Conservation (phyloP, 2,797 vertebrate genomes). For the Dermochelys coriacea region DNA sequence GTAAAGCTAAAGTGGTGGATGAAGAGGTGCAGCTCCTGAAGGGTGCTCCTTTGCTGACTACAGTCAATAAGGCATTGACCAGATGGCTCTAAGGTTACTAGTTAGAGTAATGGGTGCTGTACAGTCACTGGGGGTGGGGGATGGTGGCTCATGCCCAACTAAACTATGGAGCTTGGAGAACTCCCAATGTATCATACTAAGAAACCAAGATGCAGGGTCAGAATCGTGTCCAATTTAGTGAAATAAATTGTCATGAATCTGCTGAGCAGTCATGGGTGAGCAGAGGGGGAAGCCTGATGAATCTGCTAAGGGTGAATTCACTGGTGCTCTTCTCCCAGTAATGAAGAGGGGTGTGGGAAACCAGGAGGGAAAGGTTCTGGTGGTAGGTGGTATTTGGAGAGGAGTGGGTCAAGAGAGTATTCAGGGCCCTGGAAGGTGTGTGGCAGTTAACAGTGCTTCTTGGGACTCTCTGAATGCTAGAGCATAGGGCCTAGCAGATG, state of each 20-base stretch:
- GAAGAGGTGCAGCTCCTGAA: not conserved
- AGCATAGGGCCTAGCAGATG: not conserved
- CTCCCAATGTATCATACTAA: not conserved
- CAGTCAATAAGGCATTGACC: not conserved
- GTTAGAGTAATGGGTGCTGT: not conserved
- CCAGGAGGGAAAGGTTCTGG: not conserved
- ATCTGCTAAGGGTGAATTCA: not conserved
- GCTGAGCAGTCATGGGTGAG: not conserved
- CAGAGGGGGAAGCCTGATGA: not conserved
- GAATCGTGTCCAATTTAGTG: not conserved
- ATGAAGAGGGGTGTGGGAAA: not conserved
- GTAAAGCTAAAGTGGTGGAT: not conserved
- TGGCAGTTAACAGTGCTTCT: not conserved
- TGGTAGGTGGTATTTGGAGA: not conserved
- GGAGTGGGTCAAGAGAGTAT: not conserved
- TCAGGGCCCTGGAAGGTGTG: too few species aligned
- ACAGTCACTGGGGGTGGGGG: not conserved
- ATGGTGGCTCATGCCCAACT: rapidly evolving
- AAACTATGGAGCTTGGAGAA: not conserved
- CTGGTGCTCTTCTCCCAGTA: not conserved
- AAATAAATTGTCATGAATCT: not conserved
- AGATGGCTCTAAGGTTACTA: not conserved
- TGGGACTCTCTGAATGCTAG: not conserved
- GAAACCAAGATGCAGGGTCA: not conserved
- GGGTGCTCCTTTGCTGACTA: not conserved